A percentile compares a stretch with the other conserved stretches of the same genome.
phyloP scores from a whole-genome alignment of 2,888 invertebrate genomes.

The Antheraea assamensis region DNA sequence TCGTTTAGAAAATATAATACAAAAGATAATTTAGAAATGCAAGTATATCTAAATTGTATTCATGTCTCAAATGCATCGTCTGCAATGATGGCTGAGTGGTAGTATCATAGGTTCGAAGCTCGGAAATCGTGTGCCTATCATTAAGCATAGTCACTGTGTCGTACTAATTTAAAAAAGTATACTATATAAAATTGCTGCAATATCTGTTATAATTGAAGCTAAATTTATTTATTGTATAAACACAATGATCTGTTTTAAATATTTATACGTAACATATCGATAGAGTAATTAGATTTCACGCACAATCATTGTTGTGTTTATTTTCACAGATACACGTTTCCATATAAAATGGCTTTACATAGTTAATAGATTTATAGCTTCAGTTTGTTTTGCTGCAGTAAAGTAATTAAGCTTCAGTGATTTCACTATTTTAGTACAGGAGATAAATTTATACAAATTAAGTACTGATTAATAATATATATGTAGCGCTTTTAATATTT shows the following conservation, averaged over 20 bases:
- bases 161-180: no score
- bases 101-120: no score
- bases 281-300: not conserved
- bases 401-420: not conserved
- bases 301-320: not conserved
- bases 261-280: not conserved
- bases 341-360: not conserved
- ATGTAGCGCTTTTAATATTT: no score
- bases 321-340: not conserved
- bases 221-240: not conserved
- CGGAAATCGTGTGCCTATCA: no score
- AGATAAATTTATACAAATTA: not conserved
- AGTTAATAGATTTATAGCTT: not conserved
- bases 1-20: no score
- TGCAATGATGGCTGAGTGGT: no score
- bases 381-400: not conserved
- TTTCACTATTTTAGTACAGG: not conserved
- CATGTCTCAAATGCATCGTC: not conserved
- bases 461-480: no score
- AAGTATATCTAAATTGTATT: no score
- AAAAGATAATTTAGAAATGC: no score
- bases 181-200: no score
- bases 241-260: not conserved
- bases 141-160: no score
- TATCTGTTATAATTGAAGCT: no score